These are phyloP conservation scores for Eucriotettix oculatus DNA, from an alignment of 2,888 invertebrate genomes.

Conservation along the genomic window DNA sequence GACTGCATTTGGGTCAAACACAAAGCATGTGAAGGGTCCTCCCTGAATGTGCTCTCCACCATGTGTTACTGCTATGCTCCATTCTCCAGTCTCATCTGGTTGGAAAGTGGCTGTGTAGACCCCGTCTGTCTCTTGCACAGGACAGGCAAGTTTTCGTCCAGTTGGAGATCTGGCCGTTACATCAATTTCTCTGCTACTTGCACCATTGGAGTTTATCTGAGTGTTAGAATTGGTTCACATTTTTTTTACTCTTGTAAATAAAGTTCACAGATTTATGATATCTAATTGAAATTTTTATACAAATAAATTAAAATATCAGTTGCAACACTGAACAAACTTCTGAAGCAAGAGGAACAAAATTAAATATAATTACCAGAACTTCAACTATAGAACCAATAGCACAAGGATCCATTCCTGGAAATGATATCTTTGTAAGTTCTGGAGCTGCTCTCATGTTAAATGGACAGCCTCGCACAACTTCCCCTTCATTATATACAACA, in stretches of 20 bases:
- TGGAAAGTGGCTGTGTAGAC: slow-evolving; percentile 92
- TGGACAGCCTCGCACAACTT: slow-evolving; percentile 40
- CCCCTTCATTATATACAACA: slow-evolving; percentile 38
- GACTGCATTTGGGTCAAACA: slow-evolving; percentile 85
- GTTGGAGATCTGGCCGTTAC: slow-evolving; percentile 87
- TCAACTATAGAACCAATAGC: slow-evolving; percentile 89
- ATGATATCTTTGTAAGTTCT: slow-evolving; percentile 68
- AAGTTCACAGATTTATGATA: no score
- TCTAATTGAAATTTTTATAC: no score
- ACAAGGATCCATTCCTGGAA: slow-evolving; percentile 89
- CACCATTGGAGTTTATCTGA: slow-evolving; percentile 41
- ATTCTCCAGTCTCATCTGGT: slow-evolving; percentile 92
- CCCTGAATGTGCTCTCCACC: slow-evolving; percentile 91
- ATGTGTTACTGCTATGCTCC: slow-evolving; percentile 91
- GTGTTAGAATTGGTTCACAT: not conserved
- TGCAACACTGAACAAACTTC: no score
- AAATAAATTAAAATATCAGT: no score
- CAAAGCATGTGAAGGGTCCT: slow-evolving; percentile 90
- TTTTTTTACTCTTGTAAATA: no score
- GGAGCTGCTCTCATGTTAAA: slow-evolving; percentile 74
- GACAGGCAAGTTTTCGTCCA: slow-evolving; percentile 64
- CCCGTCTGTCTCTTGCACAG: slow-evolving; percentile 71
- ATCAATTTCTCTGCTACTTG: slow-evolving; percentile 60
- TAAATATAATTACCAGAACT: slow-evolving; percentile 48
- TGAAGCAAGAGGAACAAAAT: not conserved